Evolutionary conservation across 1,140 invertebrate genomes (phyloP).

Genomic region (Aphelenchoides besseyi): DNA sequence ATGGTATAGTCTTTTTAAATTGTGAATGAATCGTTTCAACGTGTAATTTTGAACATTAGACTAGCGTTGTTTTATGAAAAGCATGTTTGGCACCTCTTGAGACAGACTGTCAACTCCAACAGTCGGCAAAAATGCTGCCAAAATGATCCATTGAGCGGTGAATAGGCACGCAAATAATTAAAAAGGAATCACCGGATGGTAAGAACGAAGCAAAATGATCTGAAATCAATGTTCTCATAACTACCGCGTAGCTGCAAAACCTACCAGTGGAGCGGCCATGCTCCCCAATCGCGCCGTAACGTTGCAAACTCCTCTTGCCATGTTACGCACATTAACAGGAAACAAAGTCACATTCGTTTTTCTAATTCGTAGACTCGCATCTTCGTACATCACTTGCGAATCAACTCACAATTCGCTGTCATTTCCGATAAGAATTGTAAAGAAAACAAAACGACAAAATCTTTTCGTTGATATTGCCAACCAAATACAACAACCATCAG

Average conservation of each 20-base stretch:
- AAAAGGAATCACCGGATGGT: not conserved
- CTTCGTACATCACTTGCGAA: too few relatives aligned
- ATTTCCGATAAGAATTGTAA: too few relatives aligned
- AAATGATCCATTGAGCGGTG: not conserved
- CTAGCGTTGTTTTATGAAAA: too few relatives aligned
- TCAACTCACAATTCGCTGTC: too few relatives aligned
- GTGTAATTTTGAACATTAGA: too few relatives aligned
- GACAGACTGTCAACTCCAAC: not conserved
- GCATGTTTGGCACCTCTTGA: not conserved
- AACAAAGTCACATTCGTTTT: conserved; percentile 49
- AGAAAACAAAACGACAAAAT: too few relatives aligned
- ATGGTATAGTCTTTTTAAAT: too few relatives aligned
- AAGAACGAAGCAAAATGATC: conserved; percentile 6
- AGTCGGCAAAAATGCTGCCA: not conserved
- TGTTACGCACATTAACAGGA: conserved; percentile 46
- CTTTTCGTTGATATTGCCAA: too few relatives aligned
- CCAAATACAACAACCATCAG: not conserved
- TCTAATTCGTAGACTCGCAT: too few relatives aligned
- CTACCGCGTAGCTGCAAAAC: not conserved
- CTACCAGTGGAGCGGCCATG: conserved; percentile 32
- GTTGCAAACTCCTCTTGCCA: conserved; percentile 44
- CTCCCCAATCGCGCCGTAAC: conserved; percentile 39
- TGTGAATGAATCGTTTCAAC: too few relatives aligned
- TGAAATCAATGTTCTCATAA: not conserved
- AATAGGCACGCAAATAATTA: not conserved